Evolutionary conservation across 1,140 invertebrate genomes (phyloP), one percentile per base, ranked within the genome.

Genomic region (Zophobas atratus): DNA sequence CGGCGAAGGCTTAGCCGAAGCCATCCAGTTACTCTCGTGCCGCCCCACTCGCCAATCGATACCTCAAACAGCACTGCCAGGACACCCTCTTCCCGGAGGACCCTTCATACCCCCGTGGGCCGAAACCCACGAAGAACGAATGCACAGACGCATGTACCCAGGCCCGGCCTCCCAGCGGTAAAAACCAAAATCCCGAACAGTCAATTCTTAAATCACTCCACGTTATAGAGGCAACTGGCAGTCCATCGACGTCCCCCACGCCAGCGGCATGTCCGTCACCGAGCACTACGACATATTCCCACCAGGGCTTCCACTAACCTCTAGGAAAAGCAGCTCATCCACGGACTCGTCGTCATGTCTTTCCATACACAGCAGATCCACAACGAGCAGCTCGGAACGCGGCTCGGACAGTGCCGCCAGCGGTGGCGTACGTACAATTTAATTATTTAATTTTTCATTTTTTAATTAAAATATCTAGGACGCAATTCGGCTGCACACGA

Each of bases 1-100:
- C 85, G 90, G 91, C 73, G 92, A 93, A 83, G 92, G 92, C 6
- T 87, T 93, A 20, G 89, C 90, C 2, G 92, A 92, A 86, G 92
- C 92, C 4, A 92, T 92, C 81, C 91, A 92, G 77, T 82, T 93
- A 34, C 82, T 92, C 1, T 91, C 91, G 46, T 90, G 89, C 82
- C 87, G 88, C 79, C 90, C 90, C 77, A 80, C 81, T 38, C 71
- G 85, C 38, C 85, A 81, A 60, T 82, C 81, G 4, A 85, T 85
- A 56, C 85, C 83, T 46, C 81, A 82, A 49, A 81, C 83, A n/a
- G 77, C 85, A 8, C 53, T 80, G 51, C 80, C 80, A 8, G 78
- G 81, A n/a, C 81, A 81, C 57, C 79, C 80, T 2, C 38, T 70
- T 6, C 48, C 63, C 1, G 75, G 75, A 39, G 43, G 39, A 1